Evolutionary conservation across 2,888 invertebrate species (phyloP).

Genomic region (Agrochola lychnidis): DNA sequence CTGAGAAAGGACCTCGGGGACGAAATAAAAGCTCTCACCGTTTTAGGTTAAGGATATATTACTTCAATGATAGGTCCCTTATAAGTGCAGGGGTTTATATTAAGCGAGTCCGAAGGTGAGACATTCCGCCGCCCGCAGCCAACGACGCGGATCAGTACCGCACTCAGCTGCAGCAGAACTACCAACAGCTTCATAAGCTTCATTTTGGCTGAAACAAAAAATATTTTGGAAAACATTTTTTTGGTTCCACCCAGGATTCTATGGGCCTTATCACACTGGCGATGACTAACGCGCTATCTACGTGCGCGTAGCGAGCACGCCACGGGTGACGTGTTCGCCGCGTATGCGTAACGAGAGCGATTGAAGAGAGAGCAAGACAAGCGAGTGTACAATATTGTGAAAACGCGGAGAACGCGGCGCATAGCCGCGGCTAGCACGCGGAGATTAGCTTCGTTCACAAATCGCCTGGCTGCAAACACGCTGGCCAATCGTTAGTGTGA

Average conservation of each 20-base stretch:
- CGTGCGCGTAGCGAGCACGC: neutral
- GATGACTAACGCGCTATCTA: neutral
- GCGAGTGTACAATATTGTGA: too few relatives aligned
- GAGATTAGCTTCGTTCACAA: neutral
- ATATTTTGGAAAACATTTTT: neutral
- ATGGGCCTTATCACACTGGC: neutral
- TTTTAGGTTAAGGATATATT: conserved; percentile 68
- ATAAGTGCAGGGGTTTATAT: conserved; percentile 74
- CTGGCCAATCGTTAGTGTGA: neutral
- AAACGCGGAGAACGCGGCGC: neutral
- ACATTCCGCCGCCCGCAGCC: conserved; percentile 51
- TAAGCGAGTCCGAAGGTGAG: conserved; percentile 63
- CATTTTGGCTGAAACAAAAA: conserved; percentile 8
- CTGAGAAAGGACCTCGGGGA: neutral
- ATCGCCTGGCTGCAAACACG: neutral
- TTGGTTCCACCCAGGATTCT: too few relatives aligned
- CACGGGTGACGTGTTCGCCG: too few relatives aligned
- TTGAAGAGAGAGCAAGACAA: neutral
- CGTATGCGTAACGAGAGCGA: neutral
- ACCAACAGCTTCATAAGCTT: conserved; percentile 20
- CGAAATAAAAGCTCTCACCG: conserved; percentile 23
- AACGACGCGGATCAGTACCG: conserved; percentile 38
- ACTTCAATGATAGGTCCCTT: conserved; percentile 77
- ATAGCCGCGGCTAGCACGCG: neutral
- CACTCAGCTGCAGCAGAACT: conserved; percentile 35